Base-by-base conservation (phyloP, 2,113 vertebrate species). In the Misgurnus anguillicaudatus region DNA sequence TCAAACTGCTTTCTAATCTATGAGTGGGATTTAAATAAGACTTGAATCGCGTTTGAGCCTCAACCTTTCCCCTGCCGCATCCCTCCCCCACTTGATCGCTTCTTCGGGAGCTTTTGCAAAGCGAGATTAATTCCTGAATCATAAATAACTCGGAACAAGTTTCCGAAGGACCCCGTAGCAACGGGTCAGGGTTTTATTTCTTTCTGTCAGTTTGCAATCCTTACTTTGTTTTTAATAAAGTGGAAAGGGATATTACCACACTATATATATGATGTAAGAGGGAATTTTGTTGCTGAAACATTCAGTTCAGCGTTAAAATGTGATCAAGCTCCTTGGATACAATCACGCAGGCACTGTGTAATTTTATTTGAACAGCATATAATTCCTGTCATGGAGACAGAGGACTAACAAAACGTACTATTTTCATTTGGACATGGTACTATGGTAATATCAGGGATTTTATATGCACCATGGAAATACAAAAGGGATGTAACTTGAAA, bases 1-100 rank as follows among this genome's bases (percentile, higher is more conserved):
- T 93, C 91, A 91, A 88, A 85, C 85, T 83, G 87, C 85, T 87
- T 90, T 90, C 90, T 92, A 92, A 93, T 93, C 92, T 92, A 83
- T 85, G 90, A 88, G 89, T 80, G 87, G 90, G 91, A 92, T 93
- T 93, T 93, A 90, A 92, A 92, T 92, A 93, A 91, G 77, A 91
- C 88, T 88, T 92, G 81, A 83, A 79, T 86, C 42, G 53, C 83
- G 19, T 51, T 75, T 75, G 47, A 70, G 68, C 72, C 78, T 57
- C 67, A 31, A 63, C 64, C 19, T 36, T n/a, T 16, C 36, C 42
- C 62, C 39, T 42, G 47, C 53, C 19, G 80, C 83, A 83, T 83
- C 83, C 79, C 47, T 72, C 70, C 11, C 88, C 82, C 86, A 85
- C 77, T 88, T 89, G 88, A 90, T 88, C 85, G 84, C 86, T 86